Conservation (phyloP, 2,888 invertebrate genomes). For the Ceratothoa steindachneri region DNA sequence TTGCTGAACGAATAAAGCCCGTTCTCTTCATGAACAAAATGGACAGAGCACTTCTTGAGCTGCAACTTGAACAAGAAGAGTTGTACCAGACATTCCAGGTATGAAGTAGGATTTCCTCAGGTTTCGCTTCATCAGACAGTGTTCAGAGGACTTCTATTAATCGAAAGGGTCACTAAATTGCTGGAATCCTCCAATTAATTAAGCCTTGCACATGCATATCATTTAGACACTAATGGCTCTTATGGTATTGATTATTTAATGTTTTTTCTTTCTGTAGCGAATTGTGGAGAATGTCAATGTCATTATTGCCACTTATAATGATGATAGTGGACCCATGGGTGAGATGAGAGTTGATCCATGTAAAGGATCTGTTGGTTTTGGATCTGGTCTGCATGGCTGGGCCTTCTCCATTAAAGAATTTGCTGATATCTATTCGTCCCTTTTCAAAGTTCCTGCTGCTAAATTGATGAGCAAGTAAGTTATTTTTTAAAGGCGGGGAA, state of each 20-base stretch:
- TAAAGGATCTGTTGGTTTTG: slow-evolving; percentile 98
- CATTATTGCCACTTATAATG: slow-evolving; percentile 97
- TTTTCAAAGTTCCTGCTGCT: slow-evolving; percentile 94
- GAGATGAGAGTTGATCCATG: slow-evolving; percentile 96
- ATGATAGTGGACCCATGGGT: slow-evolving; percentile 98
- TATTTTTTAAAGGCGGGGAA: background rate
- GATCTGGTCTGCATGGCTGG: slow-evolving; percentile 99
- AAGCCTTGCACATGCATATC: background rate
- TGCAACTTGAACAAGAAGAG: slow-evolving; percentile 94
- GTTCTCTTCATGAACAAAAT: slow-evolving; percentile 99
- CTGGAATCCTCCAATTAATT: background rate
- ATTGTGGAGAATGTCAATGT: slow-evolving; percentile 99
- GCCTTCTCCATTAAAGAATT: slow-evolving; percentile 99
- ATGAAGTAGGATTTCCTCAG: background rate
- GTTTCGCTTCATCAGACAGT: background rate
- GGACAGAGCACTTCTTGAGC: slow-evolving; percentile 96
- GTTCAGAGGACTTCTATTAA: background rate
- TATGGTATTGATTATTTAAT: background rate
- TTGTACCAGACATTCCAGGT: slow-evolving; percentile 95
- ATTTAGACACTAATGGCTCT: background rate
- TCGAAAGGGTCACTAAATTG: background rate
- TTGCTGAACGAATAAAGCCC: slow-evolving; percentile 99
- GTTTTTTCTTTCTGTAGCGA: slow-evolving; percentile 61
- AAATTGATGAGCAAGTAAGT: slow-evolving; percentile 85
- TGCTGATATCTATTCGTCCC: slow-evolving; percentile 96